These are phyloP conservation scores for Bambusicola thoracicus DNA, from an alignment of 2,113 vertebrate species.

Conservation along the genomic window DNA sequence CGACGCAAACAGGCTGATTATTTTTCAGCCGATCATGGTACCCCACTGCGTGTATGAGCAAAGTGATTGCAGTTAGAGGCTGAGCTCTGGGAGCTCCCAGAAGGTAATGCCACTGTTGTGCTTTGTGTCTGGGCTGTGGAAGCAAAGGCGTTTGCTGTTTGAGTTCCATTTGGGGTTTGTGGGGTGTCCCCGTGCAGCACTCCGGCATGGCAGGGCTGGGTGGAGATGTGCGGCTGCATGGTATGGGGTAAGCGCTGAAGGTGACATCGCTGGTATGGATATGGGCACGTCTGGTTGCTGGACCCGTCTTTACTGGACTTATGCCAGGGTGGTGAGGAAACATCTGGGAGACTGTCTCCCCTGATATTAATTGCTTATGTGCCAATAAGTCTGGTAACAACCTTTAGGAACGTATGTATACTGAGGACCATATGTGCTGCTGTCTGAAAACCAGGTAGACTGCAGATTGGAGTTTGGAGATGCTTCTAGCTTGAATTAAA, in stretches of 20 bases:
- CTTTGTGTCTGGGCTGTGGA: background rate
- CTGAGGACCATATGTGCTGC: background rate
- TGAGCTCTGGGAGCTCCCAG: background rate
- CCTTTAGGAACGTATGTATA: background rate
- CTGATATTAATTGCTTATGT: background rate
- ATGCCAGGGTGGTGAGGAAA: background rate
- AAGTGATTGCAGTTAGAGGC: background rate
- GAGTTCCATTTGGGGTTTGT: background rate
- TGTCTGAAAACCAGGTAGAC: background rate
- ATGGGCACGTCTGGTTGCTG: background rate
- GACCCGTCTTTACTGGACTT: background rate
- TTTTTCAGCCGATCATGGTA: background rate
- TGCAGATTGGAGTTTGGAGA: background rate
- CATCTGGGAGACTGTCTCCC: background rate
- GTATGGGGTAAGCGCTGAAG: background rate
- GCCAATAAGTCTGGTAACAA: background rate
- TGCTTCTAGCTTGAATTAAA: background rate
- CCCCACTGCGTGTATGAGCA: rapidly evolving
- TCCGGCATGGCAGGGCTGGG: background rate
- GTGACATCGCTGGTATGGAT: background rate
- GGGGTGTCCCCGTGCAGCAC: background rate
- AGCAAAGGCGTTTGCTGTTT: background rate
- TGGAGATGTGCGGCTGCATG: background rate
- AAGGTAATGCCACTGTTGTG: background rate
- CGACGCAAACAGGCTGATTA: background rate